phyloP scores from a whole-genome alignment of 2,888 invertebrate genomes.

The Trachelus troglodyta region DNA sequence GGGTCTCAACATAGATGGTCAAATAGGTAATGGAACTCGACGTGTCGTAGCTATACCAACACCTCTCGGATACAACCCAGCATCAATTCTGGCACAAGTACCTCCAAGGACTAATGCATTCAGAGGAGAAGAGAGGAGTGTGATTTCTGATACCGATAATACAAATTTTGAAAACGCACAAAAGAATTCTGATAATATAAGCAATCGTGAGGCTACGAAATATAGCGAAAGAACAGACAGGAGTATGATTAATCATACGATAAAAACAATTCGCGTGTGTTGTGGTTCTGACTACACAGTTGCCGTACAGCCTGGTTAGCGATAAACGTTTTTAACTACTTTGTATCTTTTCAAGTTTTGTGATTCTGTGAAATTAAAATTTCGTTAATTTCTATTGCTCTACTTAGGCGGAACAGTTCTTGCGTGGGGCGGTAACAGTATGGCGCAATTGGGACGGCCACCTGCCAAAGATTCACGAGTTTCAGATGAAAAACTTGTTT shows the following conservation, averaged over 20 bases:
- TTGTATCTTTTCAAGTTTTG: not conserved
- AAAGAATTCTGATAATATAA: constrained; percentile 13
- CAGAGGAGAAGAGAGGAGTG: constrained; percentile 12
- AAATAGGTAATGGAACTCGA: constrained; percentile 81
- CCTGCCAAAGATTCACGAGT: constrained; percentile 71
- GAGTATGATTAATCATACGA: constrained; percentile 51
- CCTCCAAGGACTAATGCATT: constrained; percentile 40
- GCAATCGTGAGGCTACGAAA: constrained; percentile 17
- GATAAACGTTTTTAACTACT: not conserved
- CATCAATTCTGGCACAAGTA: constrained; percentile 52
- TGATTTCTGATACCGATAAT: constrained; percentile 14
- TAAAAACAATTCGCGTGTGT: constrained; percentile 67
- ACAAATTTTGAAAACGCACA: constrained; percentile 13
- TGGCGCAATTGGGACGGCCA: constrained; percentile 72
- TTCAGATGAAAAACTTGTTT: constrained; percentile 72
- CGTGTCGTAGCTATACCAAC: constrained; percentile 72
- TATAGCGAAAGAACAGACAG: constrained; percentile 51
- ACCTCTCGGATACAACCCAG: constrained; percentile 67
- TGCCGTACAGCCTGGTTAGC: constrained; percentile 68
- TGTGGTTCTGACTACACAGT: constrained; percentile 85
- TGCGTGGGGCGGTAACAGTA: constrained; percentile 81
- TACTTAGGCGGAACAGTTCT: constrained; percentile 72
- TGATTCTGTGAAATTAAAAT: not conserved
- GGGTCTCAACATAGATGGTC: constrained; percentile 92
- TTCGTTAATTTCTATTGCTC: not conserved